Evolutionary conservation across 2,888 invertebrate species (phyloP).

Genomic region (Endomychus coccineus): DNA sequence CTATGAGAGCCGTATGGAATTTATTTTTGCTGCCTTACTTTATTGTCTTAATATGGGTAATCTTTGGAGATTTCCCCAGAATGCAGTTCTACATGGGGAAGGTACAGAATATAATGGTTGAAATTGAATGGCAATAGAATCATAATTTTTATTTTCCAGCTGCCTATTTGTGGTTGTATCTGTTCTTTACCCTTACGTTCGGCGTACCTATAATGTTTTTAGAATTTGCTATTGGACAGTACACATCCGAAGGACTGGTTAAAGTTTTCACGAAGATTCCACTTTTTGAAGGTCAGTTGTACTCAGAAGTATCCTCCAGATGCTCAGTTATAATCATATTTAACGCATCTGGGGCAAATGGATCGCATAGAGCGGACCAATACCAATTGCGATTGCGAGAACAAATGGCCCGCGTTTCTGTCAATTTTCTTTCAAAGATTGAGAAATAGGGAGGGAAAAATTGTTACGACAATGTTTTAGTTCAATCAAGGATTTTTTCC

Average conservation of each 20-base stretch:
- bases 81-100: conserved; percentile 12
- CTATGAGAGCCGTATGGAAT: conserved; percentile 10
- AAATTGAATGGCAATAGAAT: neutral
- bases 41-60: conserved; percentile 12
- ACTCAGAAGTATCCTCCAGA: no score
- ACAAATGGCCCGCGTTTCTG: no score
- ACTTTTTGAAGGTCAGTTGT: conserved; percentile 16
- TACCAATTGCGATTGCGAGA: no score
- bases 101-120: conserved; percentile 4
- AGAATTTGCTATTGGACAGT: conserved; percentile 25
- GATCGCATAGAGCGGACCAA: no score
- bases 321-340: no score
- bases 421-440: no score
- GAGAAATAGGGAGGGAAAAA: no score
- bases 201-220: conserved; percentile 23
- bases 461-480: no score
- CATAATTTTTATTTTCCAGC: conserved; percentile 8
- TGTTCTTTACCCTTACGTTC: conserved; percentile 17
- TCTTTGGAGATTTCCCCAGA: conserved; percentile 14
- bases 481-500: no score
- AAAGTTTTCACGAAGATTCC: conserved; percentile 23
- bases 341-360: no score
- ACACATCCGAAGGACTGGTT: conserved; percentile 20
- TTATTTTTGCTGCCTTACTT: conserved; percentile 12
- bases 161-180: conserved; percentile 17